A percentile compares a stretch with the other conserved stretches of the same genome.
phyloP scores from a whole-genome alignment of 1,140 invertebrate species.

The Prorops nasuta region DNA sequence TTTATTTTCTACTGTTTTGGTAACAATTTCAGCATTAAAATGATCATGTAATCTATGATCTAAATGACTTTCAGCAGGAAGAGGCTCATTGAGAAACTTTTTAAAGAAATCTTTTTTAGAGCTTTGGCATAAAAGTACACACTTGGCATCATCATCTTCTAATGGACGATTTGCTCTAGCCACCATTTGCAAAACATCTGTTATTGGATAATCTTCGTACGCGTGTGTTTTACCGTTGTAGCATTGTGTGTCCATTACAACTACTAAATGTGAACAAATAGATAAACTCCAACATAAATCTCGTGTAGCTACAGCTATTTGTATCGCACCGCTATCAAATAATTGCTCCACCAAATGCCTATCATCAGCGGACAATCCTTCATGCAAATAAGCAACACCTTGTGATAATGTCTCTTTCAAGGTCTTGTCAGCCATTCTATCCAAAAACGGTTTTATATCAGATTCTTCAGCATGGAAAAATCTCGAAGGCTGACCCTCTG shows the following conservation, averaged over 20 bases:
- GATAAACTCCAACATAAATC: constrained; percentile 91
- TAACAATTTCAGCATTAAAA: constrained; percentile 99
- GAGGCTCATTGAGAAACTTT: constrained; percentile 95
- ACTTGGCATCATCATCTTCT: constrained; percentile 92
- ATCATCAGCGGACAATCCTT: constrained; percentile 84
- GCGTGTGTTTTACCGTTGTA: constrained; percentile 93
- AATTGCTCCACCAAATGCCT: constrained; percentile 87
- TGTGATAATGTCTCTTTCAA: constrained; percentile 83
- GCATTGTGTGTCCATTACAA: constrained; percentile 96
- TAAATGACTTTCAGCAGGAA: constrained; percentile 96
- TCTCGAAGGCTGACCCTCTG: constrained; percentile 78
- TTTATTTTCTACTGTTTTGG: constrained; percentile 99
- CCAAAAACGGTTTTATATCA: constrained; percentile 84
- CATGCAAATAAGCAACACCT: constrained; percentile 97
- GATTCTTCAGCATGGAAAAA: constrained; percentile 89
- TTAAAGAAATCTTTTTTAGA: constrained; percentile 99
- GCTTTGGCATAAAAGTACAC: constrained; percentile 94
- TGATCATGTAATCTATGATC: constrained; percentile 98
- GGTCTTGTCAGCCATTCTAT: constrained; percentile 85
- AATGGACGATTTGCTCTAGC: constrained; percentile 87
- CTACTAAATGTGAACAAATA: constrained; percentile 86
- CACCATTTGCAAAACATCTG: constrained; percentile 97
- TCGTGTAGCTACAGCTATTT: constrained; percentile 87
- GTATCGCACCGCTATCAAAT: constrained; percentile 90
- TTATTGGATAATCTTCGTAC: constrained; percentile 98